Base-by-base conservation (phyloP, 2,888 invertebrate genomes). In the Anorthoa munda region DNA sequence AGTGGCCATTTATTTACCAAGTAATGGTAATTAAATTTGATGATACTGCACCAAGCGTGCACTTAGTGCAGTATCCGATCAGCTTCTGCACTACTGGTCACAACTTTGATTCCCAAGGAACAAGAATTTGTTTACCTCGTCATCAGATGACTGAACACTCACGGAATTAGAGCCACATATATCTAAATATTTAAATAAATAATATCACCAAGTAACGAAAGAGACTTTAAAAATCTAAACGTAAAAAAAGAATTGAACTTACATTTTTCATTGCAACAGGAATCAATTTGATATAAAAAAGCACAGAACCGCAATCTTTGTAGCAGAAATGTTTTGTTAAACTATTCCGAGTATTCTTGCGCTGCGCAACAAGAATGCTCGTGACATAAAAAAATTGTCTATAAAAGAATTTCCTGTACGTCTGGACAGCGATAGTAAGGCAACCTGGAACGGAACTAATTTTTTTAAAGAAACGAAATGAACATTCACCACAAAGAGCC, bases 401-500 rank as follows among this genome's bases (percentile, higher is more conserved):
- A 61, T 82, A 86, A 85, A 80, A 77, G 64, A 82, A 84, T 83
- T 84, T 81, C 74, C 82, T 76, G 85, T 85, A 84, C 71, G 75
- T 82, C 82, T 80, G 76, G 75, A 66, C 74, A 74, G 63, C 64
- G 60, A 86, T 86, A 86, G 86, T 78, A 77, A 78, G 74, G 69
- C 77, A 80, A 80, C 77, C 74, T 86, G 69, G 64, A 75, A 77
- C 67, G 77, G 72, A 68, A 81, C 75, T 70, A 76, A 80, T 83
- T 86, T 81, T 83, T 86, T 85, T 77, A 72, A 75, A 87, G 82
- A 86, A 87, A 84, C 88, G 83, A 89, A 90, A 89, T 89, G 88
- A 89, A 86, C 87, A 90, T 89, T 90, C 87, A 76, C 87, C 89
- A 92, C 93, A 92, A 93, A 93, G 90, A 86, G 87, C 88, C 90